These are phyloP conservation scores for Nesidiocoris tenuis DNA, from an alignment of 2,888 invertebrate species.

Conservation along the genomic window DNA sequence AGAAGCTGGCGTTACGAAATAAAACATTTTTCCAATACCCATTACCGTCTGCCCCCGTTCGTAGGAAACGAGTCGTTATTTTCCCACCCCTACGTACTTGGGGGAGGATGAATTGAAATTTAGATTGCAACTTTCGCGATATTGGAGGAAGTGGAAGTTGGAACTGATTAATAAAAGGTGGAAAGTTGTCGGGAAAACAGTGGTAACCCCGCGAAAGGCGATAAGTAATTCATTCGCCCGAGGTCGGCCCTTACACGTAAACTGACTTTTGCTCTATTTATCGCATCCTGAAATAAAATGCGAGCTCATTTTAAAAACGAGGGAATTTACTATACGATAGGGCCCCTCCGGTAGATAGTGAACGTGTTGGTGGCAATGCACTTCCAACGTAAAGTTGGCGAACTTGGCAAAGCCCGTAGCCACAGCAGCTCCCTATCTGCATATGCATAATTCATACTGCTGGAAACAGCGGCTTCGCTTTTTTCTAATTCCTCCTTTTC, in stretches of 20 bases:
- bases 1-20: too few relatives aligned
- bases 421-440: background rate
- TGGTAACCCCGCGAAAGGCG: too few relatives aligned
- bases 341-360: background rate
- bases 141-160: background rate
- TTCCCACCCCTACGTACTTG: background rate
- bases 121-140: background rate
- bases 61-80: background rate
- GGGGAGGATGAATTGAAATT: background rate
- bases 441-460: background rate
- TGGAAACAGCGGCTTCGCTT: background rate
- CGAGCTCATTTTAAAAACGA: background rate
- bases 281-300: background rate
- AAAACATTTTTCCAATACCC: too few relatives aligned
- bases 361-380: background rate
- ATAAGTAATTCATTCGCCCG: background rate
- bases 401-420: background rate
- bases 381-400: background rate
- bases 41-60: too few relatives aligned
- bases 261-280: background rate
- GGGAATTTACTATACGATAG: background rate
- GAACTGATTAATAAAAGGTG: background rate
- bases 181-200: background rate
- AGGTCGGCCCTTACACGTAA: background rate
- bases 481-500: background rate